These are phyloP conservation scores for Stegodyphus dumicola DNA, from an alignment of 1,140 invertebrate species.

Conservation along the genomic window DNA sequence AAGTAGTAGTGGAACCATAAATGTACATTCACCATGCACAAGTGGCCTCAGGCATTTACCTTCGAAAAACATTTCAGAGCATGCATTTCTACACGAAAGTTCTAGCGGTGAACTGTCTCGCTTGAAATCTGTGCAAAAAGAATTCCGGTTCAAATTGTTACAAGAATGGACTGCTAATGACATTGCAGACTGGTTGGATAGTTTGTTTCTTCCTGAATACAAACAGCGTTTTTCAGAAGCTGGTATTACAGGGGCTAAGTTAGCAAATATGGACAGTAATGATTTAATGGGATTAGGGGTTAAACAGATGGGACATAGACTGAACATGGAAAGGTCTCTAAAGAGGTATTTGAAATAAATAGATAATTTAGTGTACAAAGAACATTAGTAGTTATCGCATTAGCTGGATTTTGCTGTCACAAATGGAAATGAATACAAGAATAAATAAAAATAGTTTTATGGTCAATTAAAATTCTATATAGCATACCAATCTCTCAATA, in stretches of 20 bases:
- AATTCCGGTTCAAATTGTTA: slow-evolving; percentile 64
- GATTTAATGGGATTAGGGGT: slow-evolving; percentile 71
- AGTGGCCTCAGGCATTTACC: slow-evolving; percentile 50
- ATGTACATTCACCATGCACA: slow-evolving; percentile 46
- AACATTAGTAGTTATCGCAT: slow-evolving; percentile 16
- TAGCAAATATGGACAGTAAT: slow-evolving; percentile 71
- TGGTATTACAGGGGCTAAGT: slow-evolving; percentile 70
- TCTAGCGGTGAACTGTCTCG: slow-evolving; percentile 19
- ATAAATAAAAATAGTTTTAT: slow-evolving; percentile 54
- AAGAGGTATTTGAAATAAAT: slow-evolving; percentile 60
- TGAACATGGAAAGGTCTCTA: slow-evolving; percentile 68
- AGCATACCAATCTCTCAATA: slow-evolving; percentile 28
- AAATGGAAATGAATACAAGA: slow-evolving; percentile 53
- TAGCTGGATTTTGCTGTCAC: slow-evolving; percentile 48
- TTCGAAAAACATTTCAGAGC: slow-evolving; percentile 33
- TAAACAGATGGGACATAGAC: slow-evolving; percentile 72
- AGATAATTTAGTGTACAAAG: slow-evolving; percentile 37
- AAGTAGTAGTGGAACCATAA: slow-evolving; percentile 34
- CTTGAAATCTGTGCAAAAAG: slow-evolving; percentile 59
- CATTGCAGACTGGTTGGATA: slow-evolving; percentile 71
- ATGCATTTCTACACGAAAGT: slow-evolving; percentile 17
- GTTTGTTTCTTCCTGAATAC: slow-evolving; percentile 71
- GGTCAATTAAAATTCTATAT: slow-evolving; percentile 35
- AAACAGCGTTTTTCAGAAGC: slow-evolving; percentile 70
- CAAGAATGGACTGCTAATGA: slow-evolving; percentile 70